Evolutionary conservation across 2,888 invertebrate species (phyloP).

Genomic region (Brachyopa scutellaris): DNA sequence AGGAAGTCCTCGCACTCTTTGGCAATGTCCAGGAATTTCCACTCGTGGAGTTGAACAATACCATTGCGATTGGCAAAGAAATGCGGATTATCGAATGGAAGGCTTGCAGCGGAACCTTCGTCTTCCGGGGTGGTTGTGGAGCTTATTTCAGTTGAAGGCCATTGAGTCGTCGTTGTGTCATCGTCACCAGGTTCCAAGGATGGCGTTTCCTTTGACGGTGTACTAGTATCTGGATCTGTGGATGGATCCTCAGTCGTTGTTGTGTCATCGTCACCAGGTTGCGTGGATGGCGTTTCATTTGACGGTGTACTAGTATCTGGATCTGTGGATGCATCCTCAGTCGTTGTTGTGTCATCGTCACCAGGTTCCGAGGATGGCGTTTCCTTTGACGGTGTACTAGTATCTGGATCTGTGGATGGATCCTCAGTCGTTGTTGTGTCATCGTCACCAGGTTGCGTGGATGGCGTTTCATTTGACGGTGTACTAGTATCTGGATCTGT

Average conservation of each 20-base stretch:
- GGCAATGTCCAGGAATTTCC: slow-evolving; percentile 89
- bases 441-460: too few species aligned
- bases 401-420: background rate
- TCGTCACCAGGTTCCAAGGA: background rate
- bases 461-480: background rate
- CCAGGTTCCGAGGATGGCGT: background rate
- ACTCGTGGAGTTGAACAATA: slow-evolving; percentile 87
- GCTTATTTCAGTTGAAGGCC: background rate
- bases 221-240: too few species aligned
- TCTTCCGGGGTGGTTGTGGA: slow-evolving; percentile 9
- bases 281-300: background rate
- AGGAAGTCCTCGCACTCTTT: slow-evolving; percentile 87
- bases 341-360: background rate
- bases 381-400: background rate
- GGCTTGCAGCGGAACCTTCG: background rate
- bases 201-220: background rate
- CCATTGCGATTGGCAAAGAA: slow-evolving; percentile 78
- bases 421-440: background rate
- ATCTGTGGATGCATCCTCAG: background rate
- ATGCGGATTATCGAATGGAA: slow-evolving; percentile 58
- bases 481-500: background rate
- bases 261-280: background rate
- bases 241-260: too few species aligned
- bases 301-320: background rate
- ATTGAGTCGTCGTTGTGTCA: background rate